A percentile compares a stretch with the other conserved stretches of the same genome.
These are phyloP conservation scores for Drosophila kepulauana DNA, from an alignment of 1,140 invertebrate species.

Conservation along the genomic window DNA sequence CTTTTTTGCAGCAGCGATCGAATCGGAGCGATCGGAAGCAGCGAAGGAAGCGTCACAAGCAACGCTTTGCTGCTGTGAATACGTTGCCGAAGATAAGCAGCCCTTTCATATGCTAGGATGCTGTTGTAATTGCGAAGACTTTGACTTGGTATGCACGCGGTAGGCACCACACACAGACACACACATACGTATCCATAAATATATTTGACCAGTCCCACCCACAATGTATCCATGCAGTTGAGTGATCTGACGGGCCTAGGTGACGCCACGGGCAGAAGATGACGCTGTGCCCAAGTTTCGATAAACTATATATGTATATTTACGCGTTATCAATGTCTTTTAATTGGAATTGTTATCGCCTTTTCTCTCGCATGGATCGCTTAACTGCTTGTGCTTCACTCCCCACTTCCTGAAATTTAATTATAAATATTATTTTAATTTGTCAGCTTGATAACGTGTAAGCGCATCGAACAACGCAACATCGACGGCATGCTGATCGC, in stretches of 20 bases:
- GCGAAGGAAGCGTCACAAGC: neutral
- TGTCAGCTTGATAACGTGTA: slow-evolving; percentile 64
- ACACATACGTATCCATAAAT: too few relatives aligned
- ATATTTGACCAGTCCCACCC: neutral
- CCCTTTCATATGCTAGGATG: slow-evolving; percentile 86
- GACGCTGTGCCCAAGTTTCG: neutral
- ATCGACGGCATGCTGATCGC: slow-evolving; percentile 82
- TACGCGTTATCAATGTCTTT: neutral
- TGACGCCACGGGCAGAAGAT: neutral
- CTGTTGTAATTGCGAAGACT: slow-evolving; percentile 87
- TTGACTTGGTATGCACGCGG: slow-evolving; percentile 85
- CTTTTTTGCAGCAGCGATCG: slow-evolving; percentile 44
- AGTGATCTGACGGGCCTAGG: neutral
- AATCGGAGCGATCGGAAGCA: slow-evolving; percentile 49
- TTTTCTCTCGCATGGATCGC: neutral
- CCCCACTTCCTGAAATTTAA: neutral
- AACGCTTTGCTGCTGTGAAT: slow-evolving; percentile 87
- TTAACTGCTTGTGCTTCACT: neutral
- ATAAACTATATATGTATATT: neutral
- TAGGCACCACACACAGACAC: slow-evolving; percentile 18
- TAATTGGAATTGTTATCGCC: neutral
- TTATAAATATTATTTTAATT: neutral
- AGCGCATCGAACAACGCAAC: slow-evolving; percentile 58
- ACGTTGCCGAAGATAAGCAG: slow-evolving; percentile 85
- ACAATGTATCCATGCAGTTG: neutral